A percentile compares a stretch with the other conserved stretches of the same genome.
These are phyloP conservation scores for Vicugna pacos DNA, from an alignment of 2,113 vertebrate genomes.

Conservation along the genomic window DNA sequence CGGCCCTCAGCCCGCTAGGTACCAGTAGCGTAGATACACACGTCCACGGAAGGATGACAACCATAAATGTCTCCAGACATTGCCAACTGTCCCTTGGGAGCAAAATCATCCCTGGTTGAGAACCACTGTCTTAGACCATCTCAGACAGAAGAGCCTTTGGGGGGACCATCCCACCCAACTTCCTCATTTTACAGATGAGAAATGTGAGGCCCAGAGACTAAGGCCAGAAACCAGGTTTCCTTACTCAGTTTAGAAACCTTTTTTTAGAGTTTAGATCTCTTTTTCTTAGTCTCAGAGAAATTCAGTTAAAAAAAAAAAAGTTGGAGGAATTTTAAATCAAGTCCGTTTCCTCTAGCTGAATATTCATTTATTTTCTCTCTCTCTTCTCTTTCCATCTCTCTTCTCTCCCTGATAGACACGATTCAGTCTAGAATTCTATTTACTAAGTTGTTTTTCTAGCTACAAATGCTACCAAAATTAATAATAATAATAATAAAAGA, in stretches of 20 bases:
- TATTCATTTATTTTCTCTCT: not conserved
- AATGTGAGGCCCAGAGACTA: not conserved
- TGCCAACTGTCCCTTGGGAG: not conserved
- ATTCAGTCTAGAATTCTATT: not conserved
- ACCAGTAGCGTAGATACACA: not conserved
- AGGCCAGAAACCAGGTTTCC: not conserved
- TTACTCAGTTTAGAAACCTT: not conserved
- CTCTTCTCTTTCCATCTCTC: not conserved
- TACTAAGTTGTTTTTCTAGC: not conserved
- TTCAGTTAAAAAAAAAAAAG: not conserved
- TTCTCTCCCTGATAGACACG: not conserved
- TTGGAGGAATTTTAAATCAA: not conserved
- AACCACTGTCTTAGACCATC: not conserved
- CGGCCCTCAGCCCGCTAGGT: not conserved
- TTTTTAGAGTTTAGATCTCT: not conserved
- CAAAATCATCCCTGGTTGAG: not conserved
- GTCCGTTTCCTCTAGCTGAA: not conserved
- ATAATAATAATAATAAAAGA: not conserved
- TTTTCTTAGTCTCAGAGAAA: conserved; percentile 12
- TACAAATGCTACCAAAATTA: not conserved
- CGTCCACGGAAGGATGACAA: not conserved
- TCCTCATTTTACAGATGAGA: not conserved
- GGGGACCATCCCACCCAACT: not conserved
- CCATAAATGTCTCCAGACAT: not conserved
- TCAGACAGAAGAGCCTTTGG: not conserved